Percentiles rank a stretch among this genome's conserved stretches.
These are phyloP conservation scores for Xenus cinereus DNA, from an alignment of 2,113 vertebrate genomes.

Conservation along the genomic window DNA sequence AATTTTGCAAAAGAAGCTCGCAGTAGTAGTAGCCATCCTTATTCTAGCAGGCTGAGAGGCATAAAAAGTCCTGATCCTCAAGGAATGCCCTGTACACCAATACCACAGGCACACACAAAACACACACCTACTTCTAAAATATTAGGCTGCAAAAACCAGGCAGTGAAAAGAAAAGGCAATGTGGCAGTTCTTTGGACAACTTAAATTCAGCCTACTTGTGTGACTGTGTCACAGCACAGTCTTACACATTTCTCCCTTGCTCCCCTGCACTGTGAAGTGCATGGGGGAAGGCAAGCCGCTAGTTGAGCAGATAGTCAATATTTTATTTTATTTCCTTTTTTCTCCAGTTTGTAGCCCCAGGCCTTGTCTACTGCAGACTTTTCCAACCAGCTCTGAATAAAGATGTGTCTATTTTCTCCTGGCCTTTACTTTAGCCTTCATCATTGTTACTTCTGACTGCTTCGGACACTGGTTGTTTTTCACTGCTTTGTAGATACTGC, in stretches of 20 bases:
- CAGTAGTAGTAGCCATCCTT: neutral
- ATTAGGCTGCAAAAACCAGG: neutral
- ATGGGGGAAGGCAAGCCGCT: neutral
- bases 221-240: neutral
- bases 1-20: neutral
- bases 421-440: neutral
- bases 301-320: neutral
- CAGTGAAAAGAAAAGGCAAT: neutral
- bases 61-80: neutral
- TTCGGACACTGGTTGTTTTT: neutral
- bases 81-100: neutral
- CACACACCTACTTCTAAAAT: neutral
- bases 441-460: neutral
- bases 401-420: neutral
- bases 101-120: accelerated
- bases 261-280: neutral
- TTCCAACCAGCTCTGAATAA: neutral
- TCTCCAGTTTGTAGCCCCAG: neutral
- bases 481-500: neutral
- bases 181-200: neutral
- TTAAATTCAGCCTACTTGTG: neutral
- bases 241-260: neutral
- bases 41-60: neutral
- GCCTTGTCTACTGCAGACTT: neutral
- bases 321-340: neutral